phyloP scores from a whole-genome alignment of 2,888 invertebrate genomes.

The Diplazon laetatorius region DNA sequence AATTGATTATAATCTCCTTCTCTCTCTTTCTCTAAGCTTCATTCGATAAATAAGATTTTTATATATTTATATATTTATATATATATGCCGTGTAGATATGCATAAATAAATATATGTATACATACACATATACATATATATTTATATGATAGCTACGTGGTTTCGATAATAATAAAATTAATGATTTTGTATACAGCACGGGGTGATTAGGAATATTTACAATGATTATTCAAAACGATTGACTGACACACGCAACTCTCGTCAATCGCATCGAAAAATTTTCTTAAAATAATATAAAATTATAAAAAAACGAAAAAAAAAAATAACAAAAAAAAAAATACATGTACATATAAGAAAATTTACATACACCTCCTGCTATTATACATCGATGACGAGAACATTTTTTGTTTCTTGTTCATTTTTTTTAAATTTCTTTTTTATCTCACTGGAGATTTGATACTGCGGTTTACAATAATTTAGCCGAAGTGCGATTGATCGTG shows the following conservation, averaged over 20 bases:
- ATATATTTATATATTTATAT: constrained; percentile 56
- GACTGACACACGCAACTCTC: background rate
- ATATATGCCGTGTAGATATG: too few species aligned
- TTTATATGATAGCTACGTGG: constrained; percentile 57
- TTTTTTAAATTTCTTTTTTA: too few species aligned
- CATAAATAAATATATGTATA: constrained; percentile 52
- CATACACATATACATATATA: constrained; percentile 18
- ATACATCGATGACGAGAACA: constrained; percentile 7
- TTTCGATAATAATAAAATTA: constrained; percentile 57
- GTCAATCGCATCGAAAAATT: background rate
- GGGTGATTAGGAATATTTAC: constrained; percentile 63
- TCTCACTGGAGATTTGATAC: too few species aligned
- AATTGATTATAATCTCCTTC: constrained; percentile 56
- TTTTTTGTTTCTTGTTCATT: constrained; percentile 3
- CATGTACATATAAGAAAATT: constrained; percentile 1
- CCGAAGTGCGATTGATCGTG: constrained; percentile 9
- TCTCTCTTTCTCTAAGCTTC: constrained; percentile 44
- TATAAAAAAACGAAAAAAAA: too few species aligned
- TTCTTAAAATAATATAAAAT: too few species aligned
- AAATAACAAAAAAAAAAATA: background rate
- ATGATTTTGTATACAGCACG: constrained; percentile 59
- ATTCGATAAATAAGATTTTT: constrained; percentile 62
- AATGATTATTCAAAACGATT: constrained; percentile 47
- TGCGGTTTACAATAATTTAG: constrained; percentile 6
- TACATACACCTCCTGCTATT: constrained; percentile 20